phyloP scores from a whole-genome alignment of 2,888 invertebrate species.

The Tyria jacobaeae region DNA sequence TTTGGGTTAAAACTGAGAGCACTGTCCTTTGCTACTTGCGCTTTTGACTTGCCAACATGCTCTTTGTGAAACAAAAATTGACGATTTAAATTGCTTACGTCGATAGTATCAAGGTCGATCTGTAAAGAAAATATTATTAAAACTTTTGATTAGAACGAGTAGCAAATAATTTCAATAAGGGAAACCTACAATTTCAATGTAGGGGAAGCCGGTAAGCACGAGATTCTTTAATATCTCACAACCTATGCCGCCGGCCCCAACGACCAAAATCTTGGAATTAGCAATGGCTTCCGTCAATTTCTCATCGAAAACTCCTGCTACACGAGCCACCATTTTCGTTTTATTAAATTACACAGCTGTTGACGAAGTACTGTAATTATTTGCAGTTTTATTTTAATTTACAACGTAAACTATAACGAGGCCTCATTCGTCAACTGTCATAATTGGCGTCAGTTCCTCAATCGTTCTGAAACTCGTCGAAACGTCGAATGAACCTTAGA shows the following conservation, averaged over 20 bases:
- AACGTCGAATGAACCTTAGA: too few species aligned
- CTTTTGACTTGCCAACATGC: slow-evolving; percentile 99
- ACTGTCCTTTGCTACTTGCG: slow-evolving; percentile 95
- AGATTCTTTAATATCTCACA: slow-evolving; percentile 99
- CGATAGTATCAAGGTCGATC: slow-evolving; percentile 99
- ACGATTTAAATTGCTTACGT: slow-evolving; percentile 99
- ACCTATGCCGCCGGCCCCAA: slow-evolving; percentile 99
- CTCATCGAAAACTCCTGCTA: slow-evolving; percentile 89
- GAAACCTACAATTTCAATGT: slow-evolving; percentile 96
- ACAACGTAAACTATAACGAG: slow-evolving; percentile 54
- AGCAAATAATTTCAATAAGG: slow-evolving; percentile 12
- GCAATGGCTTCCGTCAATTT: slow-evolving; percentile 89
- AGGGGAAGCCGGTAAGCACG: slow-evolving; percentile 96
- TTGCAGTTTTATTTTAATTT: slow-evolving; percentile 43
- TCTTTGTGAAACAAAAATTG: slow-evolving; percentile 99
- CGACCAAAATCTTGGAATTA: slow-evolving; percentile 92
- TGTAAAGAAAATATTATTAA: slow-evolving; percentile 79
- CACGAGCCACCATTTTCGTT: slow-evolving; percentile 88
- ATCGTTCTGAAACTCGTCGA: slow-evolving; percentile 50
- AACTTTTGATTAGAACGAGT: not conserved
- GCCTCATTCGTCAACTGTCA: slow-evolving; percentile 60
- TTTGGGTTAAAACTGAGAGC: slow-evolving; percentile 95
- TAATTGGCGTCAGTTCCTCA: slow-evolving; percentile 70
- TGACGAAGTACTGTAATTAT: slow-evolving; percentile 41
- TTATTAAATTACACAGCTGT: slow-evolving; percentile 37